Conservation (phyloP, 2,888 invertebrate genomes). For the Tridacna gigas region DNA sequence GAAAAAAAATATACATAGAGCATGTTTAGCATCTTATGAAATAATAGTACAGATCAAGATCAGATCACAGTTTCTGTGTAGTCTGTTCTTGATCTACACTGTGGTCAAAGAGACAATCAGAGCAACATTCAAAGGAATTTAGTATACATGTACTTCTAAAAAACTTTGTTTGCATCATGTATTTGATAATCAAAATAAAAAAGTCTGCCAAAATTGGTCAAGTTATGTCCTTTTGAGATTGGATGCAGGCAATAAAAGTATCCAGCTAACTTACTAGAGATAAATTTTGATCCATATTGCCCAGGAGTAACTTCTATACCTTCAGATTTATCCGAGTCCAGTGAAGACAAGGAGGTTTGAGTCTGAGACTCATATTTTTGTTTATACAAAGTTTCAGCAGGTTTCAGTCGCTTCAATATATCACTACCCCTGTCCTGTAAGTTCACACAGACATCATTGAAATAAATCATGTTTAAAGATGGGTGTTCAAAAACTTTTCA, state of each 20-base stretch:
- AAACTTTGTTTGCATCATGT: too few species aligned
- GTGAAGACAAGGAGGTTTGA: slow-evolving; percentile 48
- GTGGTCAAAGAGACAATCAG: too few species aligned
- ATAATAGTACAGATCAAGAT: too few species aligned
- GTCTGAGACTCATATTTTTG: slow-evolving; percentile 49
- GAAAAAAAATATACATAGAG: too few species aligned
- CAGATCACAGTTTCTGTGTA: too few species aligned
- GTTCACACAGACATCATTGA: background rate
- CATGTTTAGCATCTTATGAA: too few species aligned
- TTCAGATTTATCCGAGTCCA: slow-evolving; percentile 56
- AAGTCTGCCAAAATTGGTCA: background rate
- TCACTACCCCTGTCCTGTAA: slow-evolving; percentile 56
- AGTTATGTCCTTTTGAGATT: slow-evolving; percentile 53
- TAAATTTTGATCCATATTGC: slow-evolving; percentile 65
- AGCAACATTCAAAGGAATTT: too few species aligned
- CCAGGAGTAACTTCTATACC: slow-evolving; percentile 66
- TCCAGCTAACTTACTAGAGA: slow-evolving; percentile 63
- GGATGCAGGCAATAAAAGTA: slow-evolving; percentile 11
- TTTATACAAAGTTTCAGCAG: slow-evolving; percentile 67
- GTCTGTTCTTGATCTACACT: too few species aligned
- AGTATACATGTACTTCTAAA: too few species aligned
- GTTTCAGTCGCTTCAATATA: slow-evolving; percentile 65
- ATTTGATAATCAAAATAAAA: too few species aligned
- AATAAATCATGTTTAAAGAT: too few species aligned
- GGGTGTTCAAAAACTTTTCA: background rate